Evolutionary conservation across 1,140 invertebrate species (phyloP), one percentile per base, ranked within the genome.

Genomic region (Zelostemma sp.): DNA sequence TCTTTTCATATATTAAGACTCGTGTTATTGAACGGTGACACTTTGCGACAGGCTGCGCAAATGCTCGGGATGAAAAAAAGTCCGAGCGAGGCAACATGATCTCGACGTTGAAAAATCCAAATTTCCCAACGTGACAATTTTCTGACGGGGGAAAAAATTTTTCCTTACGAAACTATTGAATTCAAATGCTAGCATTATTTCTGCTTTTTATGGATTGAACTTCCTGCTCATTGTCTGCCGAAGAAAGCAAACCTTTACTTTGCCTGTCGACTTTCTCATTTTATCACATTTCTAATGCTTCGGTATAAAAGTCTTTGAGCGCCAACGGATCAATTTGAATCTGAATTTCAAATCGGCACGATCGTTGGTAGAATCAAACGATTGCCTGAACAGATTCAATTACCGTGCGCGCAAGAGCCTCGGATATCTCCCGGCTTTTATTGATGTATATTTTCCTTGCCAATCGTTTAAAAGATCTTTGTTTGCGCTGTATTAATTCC

Each of bases 281-380:
- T 11, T 28, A 53, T 15, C 35, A 17, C 12, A 53, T 53, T 41
- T 41, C 38, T 40, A 11, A 9, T 53, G 16, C 17, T 19, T 18
- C 21, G 47, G 15, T 11, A 28, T 33, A 14, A 15, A 28, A 41
- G n/a, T 43, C 12, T 28, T 5, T 43, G 4, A 9, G n/a, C 14
- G 16, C 4, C n/a, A 15, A 33, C 16, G 16, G 41, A 45, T 15
- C 38, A 55, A 55, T 41, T 35, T 48, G 16, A 33, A 66, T 66
- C 31, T 59, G 48, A 38, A 66, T 55, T 66, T 59, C 14, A 54
- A 55, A 53, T 41, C 8, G 12, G 28, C 38, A 45, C 46, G 51
- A 65, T 58, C 38, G 31, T 40, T 25, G 49, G 14, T 15, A 43
- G 14, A 43, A 43, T 43, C 14, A 43, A 8, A 12, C 12, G 40